Percentiles rank a stretch among this genome's conserved stretches.
Evolutionary conservation across 2,888 invertebrate species (phyloP).

Genomic region (Mimumesa dahlbomi): DNA sequence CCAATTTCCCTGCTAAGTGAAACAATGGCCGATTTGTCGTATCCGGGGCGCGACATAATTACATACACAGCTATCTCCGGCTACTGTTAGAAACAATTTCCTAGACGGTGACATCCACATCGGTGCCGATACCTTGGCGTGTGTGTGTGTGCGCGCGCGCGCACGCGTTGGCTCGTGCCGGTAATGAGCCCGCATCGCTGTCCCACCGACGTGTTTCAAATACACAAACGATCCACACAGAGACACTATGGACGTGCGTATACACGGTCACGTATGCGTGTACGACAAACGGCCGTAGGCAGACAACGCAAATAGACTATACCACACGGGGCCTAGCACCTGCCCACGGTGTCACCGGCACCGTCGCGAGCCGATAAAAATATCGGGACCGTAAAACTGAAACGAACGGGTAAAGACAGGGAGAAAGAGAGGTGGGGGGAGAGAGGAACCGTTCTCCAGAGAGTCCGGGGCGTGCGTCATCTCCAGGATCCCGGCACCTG

Average conservation of each 20-base stretch:
- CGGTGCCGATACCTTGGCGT: slow-evolving; percentile 56
- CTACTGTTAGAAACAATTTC: slow-evolving; percentile 49
- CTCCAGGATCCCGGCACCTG: background rate
- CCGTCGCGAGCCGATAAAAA: slow-evolving; percentile 52
- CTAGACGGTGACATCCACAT: slow-evolving; percentile 29
- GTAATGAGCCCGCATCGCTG: slow-evolving; percentile 58
- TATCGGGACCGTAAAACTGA: slow-evolving; percentile 34
- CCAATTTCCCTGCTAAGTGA: too few species aligned
- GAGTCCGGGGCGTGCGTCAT: background rate
- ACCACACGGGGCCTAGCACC: slow-evolving; percentile 75
- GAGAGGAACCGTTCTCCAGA: background rate
- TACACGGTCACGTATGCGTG: slow-evolving; percentile 26
- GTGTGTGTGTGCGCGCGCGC: slow-evolving; percentile 41
- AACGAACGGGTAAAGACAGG: background rate
- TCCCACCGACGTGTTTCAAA: slow-evolving; percentile 52
- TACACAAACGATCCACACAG: slow-evolving; percentile 44
- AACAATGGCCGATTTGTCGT: too few species aligned
- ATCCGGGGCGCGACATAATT: slow-evolving; percentile 26
- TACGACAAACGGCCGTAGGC: slow-evolving; percentile 35
- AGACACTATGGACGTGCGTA: background rate
- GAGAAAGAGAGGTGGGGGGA: background rate
- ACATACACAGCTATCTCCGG: background rate
- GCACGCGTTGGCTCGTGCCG: slow-evolving; percentile 75
- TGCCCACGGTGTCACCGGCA: slow-evolving; percentile 70
- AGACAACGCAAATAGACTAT: slow-evolving; percentile 66